These are phyloP conservation scores for Eledona agricola DNA, from an alignment of 2,888 invertebrate species.

Conservation along the genomic window DNA sequence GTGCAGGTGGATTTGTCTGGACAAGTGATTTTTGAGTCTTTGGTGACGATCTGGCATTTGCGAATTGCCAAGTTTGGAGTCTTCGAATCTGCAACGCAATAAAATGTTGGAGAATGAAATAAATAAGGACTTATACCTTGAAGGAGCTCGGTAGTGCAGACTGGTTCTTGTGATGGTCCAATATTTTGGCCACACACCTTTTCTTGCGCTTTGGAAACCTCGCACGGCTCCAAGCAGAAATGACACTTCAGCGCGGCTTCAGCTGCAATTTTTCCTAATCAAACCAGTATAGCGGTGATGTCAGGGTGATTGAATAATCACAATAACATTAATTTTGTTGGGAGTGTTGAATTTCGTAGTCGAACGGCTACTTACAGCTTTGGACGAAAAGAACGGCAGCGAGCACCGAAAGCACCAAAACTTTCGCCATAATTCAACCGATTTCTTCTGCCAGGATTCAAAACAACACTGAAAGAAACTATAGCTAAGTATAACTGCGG, in stretches of 20 bases:
- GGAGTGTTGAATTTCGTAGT: no score
- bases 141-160: slow-evolving; percentile 2
- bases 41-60: slow-evolving; percentile 12
- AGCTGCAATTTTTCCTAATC: slow-evolving; percentile 5
- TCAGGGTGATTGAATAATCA: no score
- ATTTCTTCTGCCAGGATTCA: no score
- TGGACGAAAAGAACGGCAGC: no score
- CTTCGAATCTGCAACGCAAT: slow-evolving; percentile 5
- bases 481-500: no score
- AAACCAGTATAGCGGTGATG: no score
- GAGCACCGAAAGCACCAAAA: no score
- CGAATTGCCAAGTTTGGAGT: slow-evolving; percentile 1
- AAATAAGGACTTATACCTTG: slow-evolving; percentile 3
- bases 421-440: no score
- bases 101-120: background rate
- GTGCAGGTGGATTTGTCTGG: slow-evolving; percentile 1
- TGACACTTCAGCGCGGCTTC: slow-evolving; percentile 14
- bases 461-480: no score
- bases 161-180: slow-evolving; percentile 13
- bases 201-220: slow-evolving; percentile 2
- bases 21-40: slow-evolving; percentile 2
- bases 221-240: slow-evolving; percentile 10
- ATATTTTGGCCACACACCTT: slow-evolving; percentile 10
- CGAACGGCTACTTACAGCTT: no score
- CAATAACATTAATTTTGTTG: no score